Evolutionary conservation across 2,113 vertebrate genomes (phyloP), one percentile per base, ranked within the genome.

Genomic region (Pteropus alecto): DNA sequence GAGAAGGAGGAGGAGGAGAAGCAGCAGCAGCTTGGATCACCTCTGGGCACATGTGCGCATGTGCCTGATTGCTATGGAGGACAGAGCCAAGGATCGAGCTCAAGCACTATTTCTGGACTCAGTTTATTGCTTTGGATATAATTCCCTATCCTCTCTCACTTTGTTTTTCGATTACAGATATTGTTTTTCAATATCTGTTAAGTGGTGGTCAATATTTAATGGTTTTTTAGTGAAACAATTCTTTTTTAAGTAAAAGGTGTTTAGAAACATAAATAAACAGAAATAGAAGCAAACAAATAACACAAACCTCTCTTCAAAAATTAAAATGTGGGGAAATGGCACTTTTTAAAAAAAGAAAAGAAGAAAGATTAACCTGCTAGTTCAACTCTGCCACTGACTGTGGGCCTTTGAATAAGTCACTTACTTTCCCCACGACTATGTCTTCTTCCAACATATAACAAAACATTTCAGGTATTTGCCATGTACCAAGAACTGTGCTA

Each of bases 81-180:
- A 2, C 16, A 70, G 33, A 43, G 5, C 24, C 4, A 7, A 11
- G 1, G 0, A 0, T 0, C 0, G 35, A 92, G 26, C 8, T 28
- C 16, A 26, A 24, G 14, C 30, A 14, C 7, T 38, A 11, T 61
- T 65, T 71, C 19, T 8, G 48, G 35, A 8, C 4, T 65, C 28
- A 60, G 7, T 7, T 7, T 15, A 46, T 16, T 10, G 3, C 48
- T 61, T 68, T 92, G 48, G 22, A 24, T 74, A 14, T 1, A 54
- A 63, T n/a, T 60, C 38, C 16, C 18, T 0, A 24, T 10, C 38
- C 51, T 2, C 28, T 83, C 12, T 73, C 11, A 46, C 10, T 54
- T 38, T 11, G 18, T 19, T 41, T 54, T 85, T 30, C 41, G 8
- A 78, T 78, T 51, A 61, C 15, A 61, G 10, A 82, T 82, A n/a